Evolutionary conservation across 2,113 vertebrate species (phyloP).

Genomic region (Strigops habroptila): DNA sequence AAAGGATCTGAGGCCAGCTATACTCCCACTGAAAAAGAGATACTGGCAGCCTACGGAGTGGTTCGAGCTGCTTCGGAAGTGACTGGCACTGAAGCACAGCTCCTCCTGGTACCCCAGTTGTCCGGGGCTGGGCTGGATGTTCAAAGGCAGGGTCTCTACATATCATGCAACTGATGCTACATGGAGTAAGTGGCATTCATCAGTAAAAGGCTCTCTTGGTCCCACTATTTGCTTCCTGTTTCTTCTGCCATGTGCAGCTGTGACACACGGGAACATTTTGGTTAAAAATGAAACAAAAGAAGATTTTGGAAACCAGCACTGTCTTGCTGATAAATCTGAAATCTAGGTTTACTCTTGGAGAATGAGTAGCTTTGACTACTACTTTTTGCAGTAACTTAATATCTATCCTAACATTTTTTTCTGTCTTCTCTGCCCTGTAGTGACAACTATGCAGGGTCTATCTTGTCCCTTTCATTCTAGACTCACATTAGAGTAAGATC

Average conservation of each 20-base stretch:
- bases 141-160: no score
- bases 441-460: neutral
- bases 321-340: neutral
- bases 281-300: neutral
- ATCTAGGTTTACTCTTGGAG: neutral
- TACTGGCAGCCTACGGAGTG: no score
- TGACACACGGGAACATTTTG: neutral
- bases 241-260: neutral
- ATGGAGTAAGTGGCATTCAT: neutral
- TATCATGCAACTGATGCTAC: no score
- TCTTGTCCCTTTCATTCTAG: neutral
- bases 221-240: neutral
- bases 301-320: neutral
- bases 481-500: neutral
- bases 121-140: no score
- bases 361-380: neutral
- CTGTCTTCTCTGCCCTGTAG: neutral
- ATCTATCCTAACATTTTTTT: neutral
- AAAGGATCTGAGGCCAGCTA: no score
- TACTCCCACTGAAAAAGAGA: no score
- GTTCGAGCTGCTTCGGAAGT: no score
- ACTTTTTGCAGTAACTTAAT: neutral
- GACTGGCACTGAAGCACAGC: no score
- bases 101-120: no score
- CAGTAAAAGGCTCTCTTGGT: neutral